Evolutionary conservation across 2,888 invertebrate species (phyloP).

Genomic region (Temnothorax unifasciatus): DNA sequence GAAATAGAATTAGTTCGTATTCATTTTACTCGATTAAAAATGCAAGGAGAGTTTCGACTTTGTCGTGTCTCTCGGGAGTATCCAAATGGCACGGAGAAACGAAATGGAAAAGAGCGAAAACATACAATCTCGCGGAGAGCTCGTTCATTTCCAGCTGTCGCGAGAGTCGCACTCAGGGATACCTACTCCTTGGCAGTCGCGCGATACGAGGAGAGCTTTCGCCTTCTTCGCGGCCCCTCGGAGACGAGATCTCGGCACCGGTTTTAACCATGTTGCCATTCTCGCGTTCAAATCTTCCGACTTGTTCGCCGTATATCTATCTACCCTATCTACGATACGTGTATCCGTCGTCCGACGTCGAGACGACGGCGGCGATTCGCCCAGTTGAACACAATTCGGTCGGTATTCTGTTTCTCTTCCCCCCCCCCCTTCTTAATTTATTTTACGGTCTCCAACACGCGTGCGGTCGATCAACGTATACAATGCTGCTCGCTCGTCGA

Average conservation of each 20-base stretch:
- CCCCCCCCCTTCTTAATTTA: not conserved
- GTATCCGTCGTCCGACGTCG: constrained; percentile 73
- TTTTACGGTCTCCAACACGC: constrained; percentile 42
- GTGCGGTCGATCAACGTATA: constrained; percentile 77
- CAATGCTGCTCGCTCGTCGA: constrained; percentile 60
- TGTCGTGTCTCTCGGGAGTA: not conserved
- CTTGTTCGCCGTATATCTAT: constrained; percentile 69
- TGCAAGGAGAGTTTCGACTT: constrained; percentile 12
- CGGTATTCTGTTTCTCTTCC: constrained; percentile 56
- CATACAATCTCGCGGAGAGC: constrained; percentile 67
- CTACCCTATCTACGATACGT: constrained; percentile 56
- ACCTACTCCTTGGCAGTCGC: constrained; percentile 68
- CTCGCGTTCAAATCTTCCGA: constrained; percentile 82
- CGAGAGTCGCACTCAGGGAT: constrained; percentile 66
- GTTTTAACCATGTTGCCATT: constrained; percentile 82
- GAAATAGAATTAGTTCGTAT: not conserved
- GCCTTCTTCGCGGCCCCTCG: constrained; percentile 64
- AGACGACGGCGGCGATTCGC: constrained; percentile 66
- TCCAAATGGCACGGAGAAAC: constrained; percentile 17
- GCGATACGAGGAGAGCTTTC: constrained; percentile 71
- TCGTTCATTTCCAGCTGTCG: constrained; percentile 69
- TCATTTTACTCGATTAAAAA: constrained; percentile 39
- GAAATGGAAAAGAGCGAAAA: constrained; percentile 58
- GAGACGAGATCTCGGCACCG: constrained; percentile 70
- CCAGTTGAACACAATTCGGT: constrained; percentile 73